Percentiles rank a stretch among this genome's conserved stretches.
phyloP scores from a whole-genome alignment of 2,888 invertebrate species.

The Trichacis sp. region DNA sequence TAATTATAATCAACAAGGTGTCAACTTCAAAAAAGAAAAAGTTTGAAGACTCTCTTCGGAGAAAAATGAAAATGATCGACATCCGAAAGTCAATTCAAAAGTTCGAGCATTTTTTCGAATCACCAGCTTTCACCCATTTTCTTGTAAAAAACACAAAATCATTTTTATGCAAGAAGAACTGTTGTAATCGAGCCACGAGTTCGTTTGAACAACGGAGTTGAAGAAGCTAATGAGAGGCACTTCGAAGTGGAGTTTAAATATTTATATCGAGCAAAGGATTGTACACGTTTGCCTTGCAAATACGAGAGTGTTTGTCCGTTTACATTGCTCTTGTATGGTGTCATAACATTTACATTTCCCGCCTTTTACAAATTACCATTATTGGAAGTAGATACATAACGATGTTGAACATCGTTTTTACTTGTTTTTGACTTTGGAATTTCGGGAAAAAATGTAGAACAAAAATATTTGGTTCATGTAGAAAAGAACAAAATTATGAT shows the following conservation, averaged over 20 bases:
- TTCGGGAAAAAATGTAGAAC: too few relatives aligned
- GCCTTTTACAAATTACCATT: too few relatives aligned
- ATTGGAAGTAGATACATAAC: too few relatives aligned
- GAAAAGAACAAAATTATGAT: background rate
- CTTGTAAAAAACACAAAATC: slow-evolving; percentile 11
- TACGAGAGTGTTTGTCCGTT: background rate
- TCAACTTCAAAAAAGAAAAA: too few relatives aligned
- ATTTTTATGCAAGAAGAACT: slow-evolving; percentile 2
- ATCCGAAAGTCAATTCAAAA: background rate
- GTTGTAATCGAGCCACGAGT: background rate
- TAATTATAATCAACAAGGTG: too few relatives aligned
- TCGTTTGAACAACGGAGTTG: too few relatives aligned
- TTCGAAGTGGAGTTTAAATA: background rate
- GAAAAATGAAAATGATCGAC: background rate
- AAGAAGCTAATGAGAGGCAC: background rate
- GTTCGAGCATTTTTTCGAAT: slow-evolving; percentile 15
- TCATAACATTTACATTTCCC: too few relatives aligned
- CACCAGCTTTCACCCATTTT: slow-evolving; percentile 38
- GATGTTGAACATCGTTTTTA: too few relatives aligned
- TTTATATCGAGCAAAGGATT: background rate
- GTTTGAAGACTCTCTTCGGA: background rate
- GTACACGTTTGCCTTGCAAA: background rate
- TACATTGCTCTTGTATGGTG: too few relatives aligned
- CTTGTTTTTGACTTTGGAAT: too few relatives aligned
- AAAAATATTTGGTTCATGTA: too few relatives aligned